Evolutionary conservation across 2,888 invertebrate genomes (phyloP).

Genomic region (Athrips mouffetella): DNA sequence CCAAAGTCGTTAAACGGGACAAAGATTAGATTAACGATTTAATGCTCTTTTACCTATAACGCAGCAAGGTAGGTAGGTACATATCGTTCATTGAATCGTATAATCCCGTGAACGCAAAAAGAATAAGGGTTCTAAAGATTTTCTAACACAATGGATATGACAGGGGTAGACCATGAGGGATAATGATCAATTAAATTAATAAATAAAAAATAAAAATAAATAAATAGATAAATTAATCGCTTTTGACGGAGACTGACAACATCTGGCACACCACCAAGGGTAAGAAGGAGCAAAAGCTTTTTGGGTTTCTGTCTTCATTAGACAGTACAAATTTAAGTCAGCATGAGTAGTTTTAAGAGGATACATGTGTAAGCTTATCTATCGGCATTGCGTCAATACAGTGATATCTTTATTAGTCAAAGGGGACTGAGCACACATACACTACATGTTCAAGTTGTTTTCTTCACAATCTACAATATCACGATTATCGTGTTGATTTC

Average conservation of each 20-base stretch:
- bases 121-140: not conserved
- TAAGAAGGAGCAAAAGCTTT: no score
- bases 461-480: not conserved
- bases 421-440: not conserved
- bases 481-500: not conserved
- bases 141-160: not conserved
- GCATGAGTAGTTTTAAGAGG: not conserved
- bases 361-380: conserved; percentile 5
- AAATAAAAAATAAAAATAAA: not conserved
- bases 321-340: no score
- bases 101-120: not conserved
- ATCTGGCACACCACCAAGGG: no score
- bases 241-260: no score
- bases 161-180: no score
- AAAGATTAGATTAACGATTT: conserved; percentile 10
- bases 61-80: no score
- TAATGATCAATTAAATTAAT: no score
- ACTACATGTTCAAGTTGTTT: conserved; percentile 4
- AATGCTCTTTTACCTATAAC: not conserved
- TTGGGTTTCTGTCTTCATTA: no score
- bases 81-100: not conserved
- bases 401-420: not conserved
- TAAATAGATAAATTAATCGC: no score
- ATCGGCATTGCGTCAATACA: not conserved
- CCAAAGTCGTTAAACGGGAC: conserved; percentile 8